These are phyloP conservation scores for Moxostoma hubbsi DNA, from an alignment of 2,797 vertebrate genomes.

Conservation along the genomic window DNA sequence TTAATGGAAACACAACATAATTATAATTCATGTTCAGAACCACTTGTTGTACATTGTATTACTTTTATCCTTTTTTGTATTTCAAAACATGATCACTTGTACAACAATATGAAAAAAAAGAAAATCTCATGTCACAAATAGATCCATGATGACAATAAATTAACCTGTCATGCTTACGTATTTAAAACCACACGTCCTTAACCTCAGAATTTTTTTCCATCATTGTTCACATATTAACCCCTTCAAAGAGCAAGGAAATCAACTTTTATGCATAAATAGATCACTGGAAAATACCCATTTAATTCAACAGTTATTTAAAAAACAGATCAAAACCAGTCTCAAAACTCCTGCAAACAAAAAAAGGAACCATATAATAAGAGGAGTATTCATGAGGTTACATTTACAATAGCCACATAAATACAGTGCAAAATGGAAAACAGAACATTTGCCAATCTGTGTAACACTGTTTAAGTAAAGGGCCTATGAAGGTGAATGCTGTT, in stretches of 20 bases:
- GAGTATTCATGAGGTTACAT: constrained; percentile 48
- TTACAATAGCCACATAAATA: constrained; percentile 52
- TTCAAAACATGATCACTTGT: constrained; percentile 85
- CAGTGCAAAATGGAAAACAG: constrained; percentile 22
- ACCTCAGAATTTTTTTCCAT: constrained; percentile 62
- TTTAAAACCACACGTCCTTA: constrained; percentile 74
- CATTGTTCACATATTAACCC: constrained; percentile 70
- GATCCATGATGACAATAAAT: constrained; percentile 85
- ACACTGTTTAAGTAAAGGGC: constrained; percentile 75
- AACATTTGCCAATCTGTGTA: constrained; percentile 59
- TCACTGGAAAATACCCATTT: constrained; percentile 68
- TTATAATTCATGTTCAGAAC: constrained; percentile 78
- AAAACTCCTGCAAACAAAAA: constrained; percentile 50
- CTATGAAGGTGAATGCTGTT: constrained; percentile 75
- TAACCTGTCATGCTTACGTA: constrained; percentile 83
- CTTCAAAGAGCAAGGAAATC: constrained; percentile 70
- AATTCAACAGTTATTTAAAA: constrained; percentile 75
- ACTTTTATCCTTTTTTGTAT: constrained; percentile 72
- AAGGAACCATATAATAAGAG: constrained; percentile 31
- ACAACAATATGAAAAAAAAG: constrained; percentile 82
- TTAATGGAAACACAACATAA: constrained; percentile 87
- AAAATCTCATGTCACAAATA: constrained; percentile 84
- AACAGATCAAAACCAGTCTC: constrained; percentile 62
- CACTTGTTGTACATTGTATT: constrained; percentile 79
- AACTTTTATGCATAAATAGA: constrained; percentile 78